Base-by-base conservation (phyloP, 1,140 invertebrate genomes). In the Radopholus similis region DNA sequence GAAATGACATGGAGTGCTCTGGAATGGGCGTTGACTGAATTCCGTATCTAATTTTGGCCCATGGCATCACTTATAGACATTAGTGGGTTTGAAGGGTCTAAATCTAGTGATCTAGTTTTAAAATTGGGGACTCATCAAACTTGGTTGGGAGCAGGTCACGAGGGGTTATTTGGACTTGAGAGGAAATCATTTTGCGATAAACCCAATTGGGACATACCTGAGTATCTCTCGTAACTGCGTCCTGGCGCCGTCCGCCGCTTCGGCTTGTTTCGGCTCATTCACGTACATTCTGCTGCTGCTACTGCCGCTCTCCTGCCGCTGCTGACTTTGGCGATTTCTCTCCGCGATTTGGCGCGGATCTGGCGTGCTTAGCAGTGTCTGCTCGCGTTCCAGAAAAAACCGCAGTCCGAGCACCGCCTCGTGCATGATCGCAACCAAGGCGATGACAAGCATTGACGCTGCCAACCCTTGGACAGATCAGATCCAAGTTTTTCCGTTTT, bases 351-450 rank as follows among this genome's bases (percentile, higher is more conserved):
- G 40, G n/a, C 49, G 59, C 18, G 13, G 21, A 6, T 60, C 4
- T 28, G 58, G 35, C 2, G 38, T 2, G 11, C 32, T 15, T 11
- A 62, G 32, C 42, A 62, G 40, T 18, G 40, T 49, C 32, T 62
- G 59, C 32, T 68, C 66, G 28, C 66, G 64, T 18, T 68, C 66
- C 37, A 68, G 35, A 55, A 68, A 68, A 30, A 68, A 65, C 23
- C 66, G 38, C 21, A 68, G 66, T 32, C 66, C 66, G 40, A 68
- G 38, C 49, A 68, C 53, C 15, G 59, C 66, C 44, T 68, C 66
- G 35, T 68, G 66, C 18, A 68, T 28, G 23, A 68, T 44, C 26
- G 47, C 66, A 18, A 68, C 34, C 30, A 68, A 38, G 18, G 38
- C 30, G 9, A 68, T 49, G 2, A 68, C 56, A 11, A 68, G 44